A percentile compares a stretch with the other conserved stretches of the same genome.
phyloP scores from a whole-genome alignment of 1,140 invertebrate species.

The Ostrea denselamellosa region DNA sequence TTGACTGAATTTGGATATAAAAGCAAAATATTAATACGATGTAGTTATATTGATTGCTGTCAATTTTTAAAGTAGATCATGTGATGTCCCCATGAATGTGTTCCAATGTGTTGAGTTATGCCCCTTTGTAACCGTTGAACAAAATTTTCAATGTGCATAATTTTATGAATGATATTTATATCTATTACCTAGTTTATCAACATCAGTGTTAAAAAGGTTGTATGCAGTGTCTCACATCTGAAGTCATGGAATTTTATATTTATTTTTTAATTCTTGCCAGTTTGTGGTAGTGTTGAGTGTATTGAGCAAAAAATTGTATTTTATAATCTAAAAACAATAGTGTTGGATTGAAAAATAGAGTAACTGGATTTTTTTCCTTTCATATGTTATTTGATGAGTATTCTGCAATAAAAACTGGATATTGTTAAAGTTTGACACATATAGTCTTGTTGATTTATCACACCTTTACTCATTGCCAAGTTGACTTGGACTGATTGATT shows the following conservation, averaged over 20 bases:
- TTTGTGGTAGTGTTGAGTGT: neutral
- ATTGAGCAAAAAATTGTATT: neutral
- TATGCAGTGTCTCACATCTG: neutral
- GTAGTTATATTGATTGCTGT: no score
- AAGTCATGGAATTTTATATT: neutral
- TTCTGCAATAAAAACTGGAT: conserved; percentile 33
- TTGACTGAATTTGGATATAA: no score
- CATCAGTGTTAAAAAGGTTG: neutral
- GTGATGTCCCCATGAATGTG: neutral
- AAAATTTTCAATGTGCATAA: neutral
- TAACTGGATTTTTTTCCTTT: neutral
- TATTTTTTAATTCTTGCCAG: neutral
- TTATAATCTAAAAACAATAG: neutral
- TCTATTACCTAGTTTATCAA: neutral
- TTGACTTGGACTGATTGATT: no score
- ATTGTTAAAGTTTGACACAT: conserved; percentile 26
- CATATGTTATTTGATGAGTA: conserved; percentile 29
- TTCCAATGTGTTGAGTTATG: neutral
- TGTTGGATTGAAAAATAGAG: neutral
- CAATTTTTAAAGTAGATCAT: no score
- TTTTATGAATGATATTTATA: neutral
- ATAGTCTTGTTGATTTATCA: no score
- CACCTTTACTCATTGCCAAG: no score
- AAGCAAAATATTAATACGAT: no score
- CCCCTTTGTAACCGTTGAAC: neutral